phyloP scores from a whole-genome alignment of 2,797 vertebrate genomes.

The Myotis daubentonii region DNA sequence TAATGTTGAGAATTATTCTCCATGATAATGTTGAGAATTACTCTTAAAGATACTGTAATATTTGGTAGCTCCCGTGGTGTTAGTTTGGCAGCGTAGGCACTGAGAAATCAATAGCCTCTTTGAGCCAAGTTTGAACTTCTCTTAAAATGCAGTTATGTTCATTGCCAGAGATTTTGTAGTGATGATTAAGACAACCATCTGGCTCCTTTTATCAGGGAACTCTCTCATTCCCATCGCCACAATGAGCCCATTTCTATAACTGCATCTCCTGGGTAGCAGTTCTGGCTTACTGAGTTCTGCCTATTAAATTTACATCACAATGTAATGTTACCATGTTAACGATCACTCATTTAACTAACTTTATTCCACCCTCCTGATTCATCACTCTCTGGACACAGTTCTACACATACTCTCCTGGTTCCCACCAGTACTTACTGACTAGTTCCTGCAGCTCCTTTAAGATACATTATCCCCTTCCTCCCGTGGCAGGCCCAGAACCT shows the following conservation, averaged over 20 bases:
- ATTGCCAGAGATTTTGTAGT: slow-evolving; percentile 24
- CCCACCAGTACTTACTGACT: background rate
- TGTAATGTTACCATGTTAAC: background rate
- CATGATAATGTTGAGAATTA: background rate
- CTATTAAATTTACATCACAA: background rate
- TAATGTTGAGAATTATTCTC: background rate
- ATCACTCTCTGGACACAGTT: background rate
- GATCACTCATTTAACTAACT: background rate
- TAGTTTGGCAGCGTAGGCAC: background rate
- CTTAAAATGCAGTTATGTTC: slow-evolving; percentile 50
- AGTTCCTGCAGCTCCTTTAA: background rate
- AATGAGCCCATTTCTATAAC: background rate
- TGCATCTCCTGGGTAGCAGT: background rate
- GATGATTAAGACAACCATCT: background rate
- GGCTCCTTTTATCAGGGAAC: background rate
- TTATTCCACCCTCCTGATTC: background rate
- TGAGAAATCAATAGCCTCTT: slow-evolving; percentile 55
- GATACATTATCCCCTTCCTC: background rate
- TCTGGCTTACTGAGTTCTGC: background rate
- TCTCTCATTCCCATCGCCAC: background rate
- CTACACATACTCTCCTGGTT: background rate
- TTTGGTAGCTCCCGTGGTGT: background rate
- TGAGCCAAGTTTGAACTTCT: slow-evolving; percentile 29
- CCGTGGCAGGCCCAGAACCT: background rate
- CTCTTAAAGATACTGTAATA: background rate